A percentile compares a stretch with the other conserved stretches of the same genome.
Evolutionary conservation across 2,888 invertebrate genomes (phyloP).

Genomic region (Anoncus sp.): DNA sequence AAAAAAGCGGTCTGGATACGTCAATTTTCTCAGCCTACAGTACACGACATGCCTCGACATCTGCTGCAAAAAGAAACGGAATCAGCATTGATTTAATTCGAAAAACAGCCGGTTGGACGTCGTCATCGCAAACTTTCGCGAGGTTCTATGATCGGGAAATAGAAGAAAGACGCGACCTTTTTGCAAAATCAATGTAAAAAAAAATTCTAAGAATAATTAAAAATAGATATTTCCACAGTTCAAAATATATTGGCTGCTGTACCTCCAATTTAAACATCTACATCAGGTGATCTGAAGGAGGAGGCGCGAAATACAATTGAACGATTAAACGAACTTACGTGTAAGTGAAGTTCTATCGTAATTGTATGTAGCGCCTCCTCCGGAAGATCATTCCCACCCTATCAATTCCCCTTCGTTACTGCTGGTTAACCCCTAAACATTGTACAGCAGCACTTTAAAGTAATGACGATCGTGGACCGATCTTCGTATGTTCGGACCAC

Average conservation of each 20-base stretch:
- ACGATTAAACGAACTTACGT: slow-evolving; percentile 56
- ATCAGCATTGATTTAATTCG: slow-evolving; percentile 20
- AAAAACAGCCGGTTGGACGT: slow-evolving; percentile 21
- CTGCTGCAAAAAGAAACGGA: background rate
- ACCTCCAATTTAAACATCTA: slow-evolving; percentile 51
- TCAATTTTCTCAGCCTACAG: slow-evolving; percentile 9
- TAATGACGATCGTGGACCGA: background rate
- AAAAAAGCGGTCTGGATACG: background rate
- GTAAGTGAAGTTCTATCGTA: slow-evolving; percentile 41
- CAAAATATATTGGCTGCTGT: slow-evolving; percentile 14
- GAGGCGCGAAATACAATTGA: slow-evolving; percentile 57
- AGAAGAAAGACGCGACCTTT: slow-evolving; percentile 1
- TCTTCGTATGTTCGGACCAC: too few relatives aligned
- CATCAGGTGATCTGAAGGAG: slow-evolving; percentile 51
- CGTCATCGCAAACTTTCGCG: slow-evolving; percentile 16
- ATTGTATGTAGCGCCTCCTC: slow-evolving; percentile 51
- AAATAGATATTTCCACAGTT: background rate
- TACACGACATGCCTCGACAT: slow-evolving; percentile 16
- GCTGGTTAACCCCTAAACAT: background rate
- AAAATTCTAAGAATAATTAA: background rate
- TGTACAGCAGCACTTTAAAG: slow-evolving; percentile 8
- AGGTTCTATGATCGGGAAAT: slow-evolving; percentile 11
- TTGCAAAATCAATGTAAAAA: slow-evolving; percentile 19
- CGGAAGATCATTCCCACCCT: slow-evolving; percentile 52
- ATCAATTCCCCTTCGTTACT: background rate